A percentile compares a stretch with the other conserved stretches of the same genome.
Conservation (phyloP, 2,113 vertebrate species). For the Polyodon spathula region DNA sequence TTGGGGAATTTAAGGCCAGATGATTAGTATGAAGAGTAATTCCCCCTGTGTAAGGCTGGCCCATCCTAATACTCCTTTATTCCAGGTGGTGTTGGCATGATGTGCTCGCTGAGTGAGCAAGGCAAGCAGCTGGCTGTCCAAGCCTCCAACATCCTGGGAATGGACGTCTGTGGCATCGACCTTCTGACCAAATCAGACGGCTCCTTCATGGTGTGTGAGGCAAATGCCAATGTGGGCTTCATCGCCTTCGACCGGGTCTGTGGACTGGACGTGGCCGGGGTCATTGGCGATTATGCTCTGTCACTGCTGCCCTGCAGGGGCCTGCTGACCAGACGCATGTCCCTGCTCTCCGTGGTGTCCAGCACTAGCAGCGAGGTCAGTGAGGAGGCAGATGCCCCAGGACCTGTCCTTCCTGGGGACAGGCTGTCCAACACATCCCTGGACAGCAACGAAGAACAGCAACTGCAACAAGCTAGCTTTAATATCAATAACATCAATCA, state of each 20-base stretch:
- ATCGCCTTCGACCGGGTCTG: constrained; percentile 83
- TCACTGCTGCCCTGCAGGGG: constrained; percentile 61
- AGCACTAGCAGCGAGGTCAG: constrained; percentile 66
- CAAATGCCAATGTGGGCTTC: constrained; percentile 85
- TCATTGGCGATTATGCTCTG: constrained; percentile 77
- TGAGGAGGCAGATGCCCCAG: constrained; percentile 54
- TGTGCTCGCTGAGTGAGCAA: constrained; percentile 76
- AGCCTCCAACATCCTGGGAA: constrained; percentile 82
- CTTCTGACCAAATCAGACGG: constrained; percentile 76
- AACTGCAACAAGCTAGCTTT: too few relatives aligned
- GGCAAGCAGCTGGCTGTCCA: constrained; percentile 81
- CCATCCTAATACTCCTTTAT: not conserved
- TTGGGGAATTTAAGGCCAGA: too few relatives aligned
- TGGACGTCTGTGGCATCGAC: constrained; percentile 85
- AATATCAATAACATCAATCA: too few relatives aligned
- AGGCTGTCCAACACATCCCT: too few relatives aligned
- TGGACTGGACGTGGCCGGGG: constrained; percentile 74
- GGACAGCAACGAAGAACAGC: too few relatives aligned
- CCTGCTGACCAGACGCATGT: constrained; percentile 71
- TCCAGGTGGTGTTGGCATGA: constrained; percentile 76
- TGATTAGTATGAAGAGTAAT: too few relatives aligned
- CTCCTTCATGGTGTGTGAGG: constrained; percentile 80
- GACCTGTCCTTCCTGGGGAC: too few relatives aligned
- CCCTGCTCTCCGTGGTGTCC: constrained; percentile 67
- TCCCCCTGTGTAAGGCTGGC: constrained; percentile 6